These are phyloP conservation scores for Nasonia giraulti DNA, from an alignment of 1,140 invertebrate species.

Conservation along the genomic window DNA sequence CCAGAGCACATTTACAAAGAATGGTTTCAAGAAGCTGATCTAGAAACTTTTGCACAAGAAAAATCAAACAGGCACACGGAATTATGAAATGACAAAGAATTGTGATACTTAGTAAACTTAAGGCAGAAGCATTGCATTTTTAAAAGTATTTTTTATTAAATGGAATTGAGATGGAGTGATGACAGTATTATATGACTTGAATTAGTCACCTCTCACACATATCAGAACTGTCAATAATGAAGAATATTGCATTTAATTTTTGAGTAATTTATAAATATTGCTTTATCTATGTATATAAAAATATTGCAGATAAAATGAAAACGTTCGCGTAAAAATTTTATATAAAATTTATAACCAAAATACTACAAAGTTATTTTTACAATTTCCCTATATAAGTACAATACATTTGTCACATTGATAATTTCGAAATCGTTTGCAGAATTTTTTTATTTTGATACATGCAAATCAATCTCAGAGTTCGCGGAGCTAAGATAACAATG, in stretches of 20 bases:
- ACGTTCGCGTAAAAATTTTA: constrained; percentile 22
- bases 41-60: constrained; percentile 7
- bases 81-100: constrained; percentile 28
- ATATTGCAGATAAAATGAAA: constrained; percentile 9
- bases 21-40: constrained; percentile 79
- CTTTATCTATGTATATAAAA: constrained; percentile 31
- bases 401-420: too few species aligned
- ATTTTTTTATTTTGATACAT: too few species aligned
- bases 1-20: constrained; percentile 80
- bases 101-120: constrained; percentile 28
- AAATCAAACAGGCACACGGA: constrained; percentile 7
- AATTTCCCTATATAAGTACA: neutral
- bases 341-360: constrained; percentile 43
- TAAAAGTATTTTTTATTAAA: constrained; percentile 16
- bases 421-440: too few species aligned
- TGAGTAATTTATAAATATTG: constrained; percentile 25
- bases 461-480: too few species aligned
- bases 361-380: constrained; percentile 1
- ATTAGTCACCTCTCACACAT: constrained; percentile 17
- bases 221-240: constrained; percentile 36
- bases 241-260: constrained; percentile 38
- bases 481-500: too few species aligned
- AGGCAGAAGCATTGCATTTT: neutral
- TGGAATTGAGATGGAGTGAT: constrained; percentile 14
- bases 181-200: constrained; percentile 3